Evolutionary conservation across 2,888 invertebrate species (phyloP), one percentile per base, ranked within the genome.

Genomic region (Aricia artaxerxes): DNA sequence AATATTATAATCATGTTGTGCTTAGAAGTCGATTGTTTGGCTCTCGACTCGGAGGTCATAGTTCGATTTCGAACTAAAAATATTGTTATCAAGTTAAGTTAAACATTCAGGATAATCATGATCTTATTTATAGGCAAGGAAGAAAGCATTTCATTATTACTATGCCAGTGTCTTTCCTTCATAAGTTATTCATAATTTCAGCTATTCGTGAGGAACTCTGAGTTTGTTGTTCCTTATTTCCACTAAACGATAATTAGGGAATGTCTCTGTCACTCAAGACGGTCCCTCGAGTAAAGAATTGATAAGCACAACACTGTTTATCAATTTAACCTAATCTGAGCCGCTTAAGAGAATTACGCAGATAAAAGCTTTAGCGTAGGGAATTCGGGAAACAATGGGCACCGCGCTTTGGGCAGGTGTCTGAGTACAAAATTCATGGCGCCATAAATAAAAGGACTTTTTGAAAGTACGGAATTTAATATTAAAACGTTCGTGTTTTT

Each of bases 351-450:
- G 87, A 89, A 89, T 90, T 88, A 89, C 86, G 84, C 81, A 86
- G 86, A 88, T 88, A 88, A 88, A 89, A 88, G 87, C 87, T 84
- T 83, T 81, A 80, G 82, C 81, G 79, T 83, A 83, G 85, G 80
- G 86, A 88, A 91, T 91, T 89, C 90, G 87, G 82, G 83, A 82
- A 89, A 91, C 91, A 91, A 91, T 87, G 88, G 90, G 85, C 85
- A 89, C 87, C 85, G 86, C 87, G 88, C 87, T 87, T 85, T 86
- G 85, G 88, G 88, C 90, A 89, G 91, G 88, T 90, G 89, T 88
- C 90, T 89, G 88, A 89, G 90, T 90, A 87, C 86, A 84, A 85
- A 89, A 92, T 92, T 91, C 91, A 92, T 92, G 89, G 90, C 90
- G 86, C 86, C 89, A 88, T 90, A 91, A 90, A 92, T 90, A 92